A percentile compares a stretch with the other conserved stretches of the same genome.
Evolutionary conservation across 2,113 vertebrate genomes (phyloP).

Genomic region (Upupa epops): DNA sequence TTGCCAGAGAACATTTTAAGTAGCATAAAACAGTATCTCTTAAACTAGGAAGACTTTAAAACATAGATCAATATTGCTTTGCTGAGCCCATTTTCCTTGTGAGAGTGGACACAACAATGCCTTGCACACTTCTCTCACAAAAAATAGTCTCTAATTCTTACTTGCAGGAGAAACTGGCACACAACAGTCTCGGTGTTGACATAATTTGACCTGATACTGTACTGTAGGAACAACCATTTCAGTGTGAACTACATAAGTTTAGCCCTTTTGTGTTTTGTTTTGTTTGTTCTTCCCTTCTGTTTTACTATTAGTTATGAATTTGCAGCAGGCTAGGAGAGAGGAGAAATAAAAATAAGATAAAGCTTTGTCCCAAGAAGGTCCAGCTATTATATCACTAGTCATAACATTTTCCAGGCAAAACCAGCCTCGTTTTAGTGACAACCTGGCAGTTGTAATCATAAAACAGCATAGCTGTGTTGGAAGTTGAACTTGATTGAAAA

Average conservation of each 20-base stretch:
- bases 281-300: background rate
- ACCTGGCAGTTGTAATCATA: no score
- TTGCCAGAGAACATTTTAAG: background rate
- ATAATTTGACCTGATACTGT: background rate
- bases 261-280: background rate
- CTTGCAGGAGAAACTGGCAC: background rate
- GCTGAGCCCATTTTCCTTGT: background rate
- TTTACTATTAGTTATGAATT: background rate
- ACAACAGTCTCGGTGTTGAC: background rate
- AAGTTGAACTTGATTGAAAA: no score
- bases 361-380: background rate
- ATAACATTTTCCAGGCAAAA: background rate
- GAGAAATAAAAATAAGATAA: background rate
- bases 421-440: background rate
- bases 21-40: background rate
- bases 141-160: background rate
- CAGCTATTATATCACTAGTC: background rate
- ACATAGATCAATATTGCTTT: background rate
- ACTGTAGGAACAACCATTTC: background rate
- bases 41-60: background rate
- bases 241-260: background rate
- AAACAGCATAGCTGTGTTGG: no score
- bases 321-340: background rate
- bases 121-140: background rate
- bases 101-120: constrained; percentile 10